Conservation (phyloP, 1,140 invertebrate species). For the Drosophila obscura region DNA sequence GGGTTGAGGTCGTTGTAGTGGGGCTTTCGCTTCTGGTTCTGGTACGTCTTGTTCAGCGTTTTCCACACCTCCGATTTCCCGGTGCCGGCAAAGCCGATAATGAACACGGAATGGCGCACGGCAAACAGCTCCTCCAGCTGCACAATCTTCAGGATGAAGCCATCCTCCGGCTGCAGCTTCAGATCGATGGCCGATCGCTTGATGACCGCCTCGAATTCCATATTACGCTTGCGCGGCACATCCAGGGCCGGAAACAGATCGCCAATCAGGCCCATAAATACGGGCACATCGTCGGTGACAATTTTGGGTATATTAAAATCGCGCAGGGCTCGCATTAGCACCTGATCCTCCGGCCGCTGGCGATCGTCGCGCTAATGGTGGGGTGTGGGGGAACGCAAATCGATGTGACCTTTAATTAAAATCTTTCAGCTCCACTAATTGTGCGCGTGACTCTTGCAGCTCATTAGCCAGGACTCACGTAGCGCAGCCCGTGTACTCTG, state of each 20-base stretch:
- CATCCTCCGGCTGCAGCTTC: conserved; percentile 93
- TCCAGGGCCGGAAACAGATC: conserved; percentile 94
- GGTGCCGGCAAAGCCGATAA: conserved; percentile 93
- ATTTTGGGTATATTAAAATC: conserved; percentile 97
- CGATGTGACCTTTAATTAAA: conserved; percentile 45
- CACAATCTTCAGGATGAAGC: conserved; percentile 92
- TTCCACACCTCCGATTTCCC: conserved; percentile 96
- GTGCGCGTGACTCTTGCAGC: conserved; percentile 57
- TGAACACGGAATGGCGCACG: conserved; percentile 95
- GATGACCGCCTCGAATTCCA: conserved; percentile 91
- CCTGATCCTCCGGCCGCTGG: conserved; percentile 90
- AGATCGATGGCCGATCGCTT: conserved; percentile 89
- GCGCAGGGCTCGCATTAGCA: conserved; percentile 91
- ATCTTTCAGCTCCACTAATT: conserved; percentile 41
- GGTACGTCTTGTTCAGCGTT: conserved; percentile 91
- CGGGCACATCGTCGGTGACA: conserved; percentile 91
- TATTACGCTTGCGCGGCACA: conserved; percentile 90
- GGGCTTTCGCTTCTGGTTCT: conserved; percentile 91
- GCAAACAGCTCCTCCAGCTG: conserved; percentile 94
- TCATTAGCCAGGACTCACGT: conserved; percentile 57
- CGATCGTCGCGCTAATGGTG: conserved; percentile 88
- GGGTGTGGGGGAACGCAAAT: too few species aligned
- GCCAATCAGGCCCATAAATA: conserved; percentile 93
- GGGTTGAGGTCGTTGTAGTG: conserved; percentile 95
- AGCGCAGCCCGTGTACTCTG: conserved; percentile 6